Conservation (phyloP, 2,888 invertebrate species). For the Melanargia galathea region DNA sequence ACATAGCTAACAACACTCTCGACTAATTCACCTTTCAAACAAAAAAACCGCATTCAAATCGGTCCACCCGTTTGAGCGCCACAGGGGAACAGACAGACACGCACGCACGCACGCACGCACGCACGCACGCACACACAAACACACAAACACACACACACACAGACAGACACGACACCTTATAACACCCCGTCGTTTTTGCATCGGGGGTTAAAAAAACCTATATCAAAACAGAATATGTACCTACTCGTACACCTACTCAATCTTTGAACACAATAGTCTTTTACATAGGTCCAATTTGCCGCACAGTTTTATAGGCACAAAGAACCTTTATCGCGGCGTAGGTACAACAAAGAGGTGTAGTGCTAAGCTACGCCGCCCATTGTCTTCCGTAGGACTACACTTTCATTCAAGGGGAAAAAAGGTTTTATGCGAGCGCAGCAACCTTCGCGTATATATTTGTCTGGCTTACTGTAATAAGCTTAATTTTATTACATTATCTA, state of each 20-base stretch:
- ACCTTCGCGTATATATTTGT: slow-evolving; percentile 41
- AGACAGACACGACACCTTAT: no score
- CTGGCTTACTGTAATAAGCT: slow-evolving; percentile 42
- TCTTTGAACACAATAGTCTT: slow-evolving; percentile 11
- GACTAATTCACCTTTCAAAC: no score
- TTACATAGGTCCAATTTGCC: slow-evolving; percentile 15
- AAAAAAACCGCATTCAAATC: no score
- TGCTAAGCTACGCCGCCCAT: slow-evolving; percentile 8
- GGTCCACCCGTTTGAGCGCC: no score
- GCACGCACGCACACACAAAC: no score
- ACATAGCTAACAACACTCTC: no score
- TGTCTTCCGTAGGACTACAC: slow-evolving; percentile 29
- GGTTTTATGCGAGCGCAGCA: slow-evolving; percentile 25
- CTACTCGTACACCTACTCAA: no score
- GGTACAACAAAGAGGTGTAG: slow-evolving; percentile 17
- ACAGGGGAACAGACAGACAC: no score
- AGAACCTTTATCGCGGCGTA: slow-evolving; percentile 14
- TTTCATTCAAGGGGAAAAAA: slow-evolving; percentile 27
- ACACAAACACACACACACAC: no score
- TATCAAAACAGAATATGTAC: no score
- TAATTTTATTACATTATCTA: slow-evolving; percentile 42
- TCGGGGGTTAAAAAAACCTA: not conserved
- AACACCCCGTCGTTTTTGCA: no score
- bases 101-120: no score
- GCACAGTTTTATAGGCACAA: slow-evolving; percentile 18